A percentile compares a stretch with the other conserved stretches of the same genome.
These are phyloP conservation scores for Onychostoma macrolepis DNA, from an alignment of 2,113 vertebrate species.

Conservation along the genomic window DNA sequence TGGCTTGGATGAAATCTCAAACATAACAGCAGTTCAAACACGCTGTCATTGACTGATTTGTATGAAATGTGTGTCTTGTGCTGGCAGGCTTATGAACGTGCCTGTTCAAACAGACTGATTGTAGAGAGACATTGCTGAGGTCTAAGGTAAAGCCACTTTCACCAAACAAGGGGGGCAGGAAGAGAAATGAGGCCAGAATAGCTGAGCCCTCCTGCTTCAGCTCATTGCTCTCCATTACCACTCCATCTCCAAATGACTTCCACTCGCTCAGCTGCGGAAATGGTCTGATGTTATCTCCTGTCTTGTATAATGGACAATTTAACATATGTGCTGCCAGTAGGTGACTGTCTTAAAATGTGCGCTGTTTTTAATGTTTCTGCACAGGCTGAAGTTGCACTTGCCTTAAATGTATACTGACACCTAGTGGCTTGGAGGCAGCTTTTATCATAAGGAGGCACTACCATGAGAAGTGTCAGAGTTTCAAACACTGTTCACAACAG, in stretches of 20 bases:
- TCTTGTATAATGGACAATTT: not conserved
- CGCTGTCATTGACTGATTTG: slow-evolving; percentile 23
- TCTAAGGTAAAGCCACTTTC: slow-evolving; percentile 8
- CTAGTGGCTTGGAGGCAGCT: not conserved
- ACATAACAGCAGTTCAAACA: not conserved
- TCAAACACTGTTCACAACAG: too few species aligned
- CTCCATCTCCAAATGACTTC: not conserved
- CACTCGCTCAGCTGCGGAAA: not conserved
- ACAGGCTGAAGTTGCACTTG: not conserved
- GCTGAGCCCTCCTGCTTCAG: not conserved
- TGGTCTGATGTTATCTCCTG: not conserved
- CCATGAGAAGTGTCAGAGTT: too few species aligned
- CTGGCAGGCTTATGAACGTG: slow-evolving; percentile 15
- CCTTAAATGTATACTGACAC: not conserved
- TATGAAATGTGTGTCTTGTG: slow-evolving; percentile 29
- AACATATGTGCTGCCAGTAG: not conserved
- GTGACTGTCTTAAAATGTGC: not conserved
- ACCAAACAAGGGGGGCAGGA: slow-evolving; percentile 12
- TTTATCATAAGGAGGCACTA: too few species aligned
- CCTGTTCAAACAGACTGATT: not conserved
- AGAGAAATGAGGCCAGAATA: slow-evolving; percentile 22
- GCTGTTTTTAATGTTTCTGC: not conserved
- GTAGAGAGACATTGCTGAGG: slow-evolving; percentile 21
- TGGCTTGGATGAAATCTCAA: slow-evolving; percentile 9
- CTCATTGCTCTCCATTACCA: not conserved